A percentile compares a stretch with the other conserved stretches of the same genome.
These are phyloP conservation scores for Athene cunicularia DNA, from an alignment of 2,113 vertebrate genomes.

Conservation along the genomic window DNA sequence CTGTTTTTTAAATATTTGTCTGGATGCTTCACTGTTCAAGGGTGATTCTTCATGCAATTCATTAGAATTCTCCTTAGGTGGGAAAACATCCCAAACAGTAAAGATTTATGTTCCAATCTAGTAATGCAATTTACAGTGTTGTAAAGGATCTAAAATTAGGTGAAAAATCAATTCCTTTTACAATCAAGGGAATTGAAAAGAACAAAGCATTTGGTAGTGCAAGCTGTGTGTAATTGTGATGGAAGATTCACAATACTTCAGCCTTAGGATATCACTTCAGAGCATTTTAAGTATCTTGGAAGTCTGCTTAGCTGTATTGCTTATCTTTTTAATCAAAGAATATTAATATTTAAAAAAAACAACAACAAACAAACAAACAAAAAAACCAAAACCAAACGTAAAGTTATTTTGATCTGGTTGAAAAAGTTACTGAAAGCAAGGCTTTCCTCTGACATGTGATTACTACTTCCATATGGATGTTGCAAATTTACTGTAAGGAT, in stretches of 20 bases:
- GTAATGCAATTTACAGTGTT: neutral
- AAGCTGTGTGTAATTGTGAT: neutral
- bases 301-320: neutral
- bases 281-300: neutral
- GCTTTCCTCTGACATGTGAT: neutral
- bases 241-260: neutral
- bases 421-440: neutral
- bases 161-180: neutral
- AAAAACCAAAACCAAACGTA: neutral
- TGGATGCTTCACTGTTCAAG: neutral
- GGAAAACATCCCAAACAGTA: neutral
- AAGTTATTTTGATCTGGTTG: neutral
- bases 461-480: neutral
- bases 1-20: neutral
- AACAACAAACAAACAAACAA: no score
- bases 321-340: neutral
- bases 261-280: neutral
- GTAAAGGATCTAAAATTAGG: neutral
- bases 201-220: neutral
- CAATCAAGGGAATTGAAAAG: neutral
- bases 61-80: neutral
- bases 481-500: neutral
- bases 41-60: neutral
- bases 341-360: neutral
- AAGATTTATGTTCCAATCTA: neutral